Evolutionary conservation across 2,797 vertebrate genomes (phyloP), one percentile per base, ranked within the genome.

Genomic region (Acropternis orthonyx): DNA sequence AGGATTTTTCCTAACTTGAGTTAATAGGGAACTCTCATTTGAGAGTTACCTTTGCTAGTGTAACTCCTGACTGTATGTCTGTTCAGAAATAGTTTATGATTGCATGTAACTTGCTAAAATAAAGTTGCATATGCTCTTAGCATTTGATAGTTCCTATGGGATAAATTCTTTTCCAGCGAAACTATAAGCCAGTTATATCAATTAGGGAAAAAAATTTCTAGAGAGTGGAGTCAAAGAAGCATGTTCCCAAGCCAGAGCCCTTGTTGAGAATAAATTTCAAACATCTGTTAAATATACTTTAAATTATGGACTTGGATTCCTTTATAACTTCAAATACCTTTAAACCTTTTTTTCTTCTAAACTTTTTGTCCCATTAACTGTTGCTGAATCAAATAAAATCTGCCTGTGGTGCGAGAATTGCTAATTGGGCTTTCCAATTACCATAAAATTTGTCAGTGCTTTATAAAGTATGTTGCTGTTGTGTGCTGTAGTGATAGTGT

Each of bases 351-450:
- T 73, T 54, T 7, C 18, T 32, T 77, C 30, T 73, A 46, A 32
- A 2, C n/a, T 26, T 92, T 73, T 91, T 83, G 32, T 59, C 36
- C 66, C 62, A 76, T 94, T 44, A 46, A 6, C 34, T 67, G 46
- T 67, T 79, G 56, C 56, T 56, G 37, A 69, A 75, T 91, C 41
- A 74, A 95, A 76, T 19, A 73, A 65, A 90, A 73, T 82, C 55
- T 85, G 13, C 32, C 36, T 0, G 0, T 44, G 27, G 61, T 67
- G 49, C 71, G 14, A 73, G 80, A 91, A 85, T 68, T 91, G 52
- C 77, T 94, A 91, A 87, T 61, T 94, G 77, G 67, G 28, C 30
- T 82, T 95, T 89, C 41, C 79, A 89, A 85, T 95, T 87, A 58
- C 74, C 48, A 32, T 56, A 76, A 59, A 89, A 67, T 82, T 66